Conservation (phyloP, 1,140 invertebrate species). For the Papilio helenus region DNA sequence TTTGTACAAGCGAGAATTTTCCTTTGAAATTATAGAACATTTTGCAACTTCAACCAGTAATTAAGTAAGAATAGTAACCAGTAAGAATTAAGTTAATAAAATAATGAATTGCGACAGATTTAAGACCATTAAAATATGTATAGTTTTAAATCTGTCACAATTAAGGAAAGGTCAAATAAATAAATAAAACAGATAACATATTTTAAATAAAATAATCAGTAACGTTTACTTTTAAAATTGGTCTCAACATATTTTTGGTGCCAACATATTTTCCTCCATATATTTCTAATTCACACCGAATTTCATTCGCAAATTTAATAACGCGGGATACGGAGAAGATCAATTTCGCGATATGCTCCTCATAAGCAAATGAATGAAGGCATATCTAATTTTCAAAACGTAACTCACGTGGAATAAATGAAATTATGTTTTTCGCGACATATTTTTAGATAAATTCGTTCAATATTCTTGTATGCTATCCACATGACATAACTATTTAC, state of each 20-base stretch:
- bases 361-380: slow-evolving; percentile 24
- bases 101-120: no score
- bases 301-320: slow-evolving; percentile 20
- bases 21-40: neutral
- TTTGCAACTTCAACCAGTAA: neutral
- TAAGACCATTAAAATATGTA: no score
- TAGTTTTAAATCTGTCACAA: no score
- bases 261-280: neutral
- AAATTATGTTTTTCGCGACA: slow-evolving; percentile 9
- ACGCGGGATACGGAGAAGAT: slow-evolving; percentile 15
- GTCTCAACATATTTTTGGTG: neutral
- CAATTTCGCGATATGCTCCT: slow-evolving; percentile 3
- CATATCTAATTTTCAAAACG: slow-evolving; percentile 18
- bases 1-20: neutral
- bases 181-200: no score
- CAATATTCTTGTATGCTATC: neutral
- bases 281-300: slow-evolving; percentile 2
- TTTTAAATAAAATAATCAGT: no score
- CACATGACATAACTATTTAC: neutral
- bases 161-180: no score
- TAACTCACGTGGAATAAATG: neutral
- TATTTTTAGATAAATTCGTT: neutral
- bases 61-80: no score
- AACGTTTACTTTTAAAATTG: neutral
- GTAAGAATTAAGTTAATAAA: neutral